Conservation (phyloP, 2,888 invertebrate genomes). For the Syrista parreyssii region DNA sequence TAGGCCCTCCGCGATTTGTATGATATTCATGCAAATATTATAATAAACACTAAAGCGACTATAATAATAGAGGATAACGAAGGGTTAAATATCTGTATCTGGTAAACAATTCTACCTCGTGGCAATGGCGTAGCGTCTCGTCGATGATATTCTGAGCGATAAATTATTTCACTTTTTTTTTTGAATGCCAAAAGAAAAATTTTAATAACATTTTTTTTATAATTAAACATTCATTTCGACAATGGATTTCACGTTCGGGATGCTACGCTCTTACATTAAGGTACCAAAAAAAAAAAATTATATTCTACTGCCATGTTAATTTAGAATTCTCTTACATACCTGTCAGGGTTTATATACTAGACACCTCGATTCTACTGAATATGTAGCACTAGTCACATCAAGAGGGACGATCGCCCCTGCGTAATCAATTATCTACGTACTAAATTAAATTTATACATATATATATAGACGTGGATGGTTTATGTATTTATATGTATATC, state of each 20-base stretch:
- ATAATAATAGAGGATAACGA: conserved; percentile 20
- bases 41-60: conserved; percentile 1
- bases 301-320: conserved; percentile 55
- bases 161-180: not conserved
- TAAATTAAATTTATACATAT: conserved; percentile 32
- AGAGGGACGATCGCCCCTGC: not conserved
- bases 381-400: not conserved
- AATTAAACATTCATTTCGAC: not conserved
- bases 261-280: conserved; percentile 8
- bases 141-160: not conserved
- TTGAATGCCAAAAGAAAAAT: not conserved
- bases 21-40: conserved; percentile 33
- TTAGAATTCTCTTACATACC: conserved; percentile 30
- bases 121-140: conserved; percentile 32
- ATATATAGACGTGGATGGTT: conserved; percentile 33
- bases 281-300: conserved; percentile 29
- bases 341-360: conserved; percentile 8
- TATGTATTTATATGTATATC: conserved; percentile 33
- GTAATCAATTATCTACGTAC: conserved; percentile 11
- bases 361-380: conserved; percentile 3
- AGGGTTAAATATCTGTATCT: conserved; percentile 21
- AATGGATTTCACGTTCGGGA: not conserved
- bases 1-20: conserved; percentile 22
- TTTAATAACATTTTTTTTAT: not conserved
- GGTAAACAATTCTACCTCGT: conserved; percentile 31